Conservation (phyloP, 2,113 vertebrate species). For the Riparia riparia region DNA sequence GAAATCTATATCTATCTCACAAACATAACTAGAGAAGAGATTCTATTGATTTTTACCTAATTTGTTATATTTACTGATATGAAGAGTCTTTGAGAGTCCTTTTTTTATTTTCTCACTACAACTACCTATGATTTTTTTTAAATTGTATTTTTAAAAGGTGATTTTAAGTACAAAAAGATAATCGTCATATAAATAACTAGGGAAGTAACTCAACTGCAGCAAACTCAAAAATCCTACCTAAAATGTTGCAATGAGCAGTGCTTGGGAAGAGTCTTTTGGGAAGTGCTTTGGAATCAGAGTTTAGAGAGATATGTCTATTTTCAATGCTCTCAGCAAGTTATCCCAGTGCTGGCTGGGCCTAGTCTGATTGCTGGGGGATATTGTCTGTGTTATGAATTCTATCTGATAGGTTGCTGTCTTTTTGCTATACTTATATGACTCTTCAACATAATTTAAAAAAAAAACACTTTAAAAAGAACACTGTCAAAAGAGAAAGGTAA, state of each 20-base stretch:
- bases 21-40: neutral
- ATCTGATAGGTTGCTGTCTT: neutral
- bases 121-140: neutral
- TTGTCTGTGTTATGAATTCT: neutral
- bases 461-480: neutral
- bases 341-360: neutral
- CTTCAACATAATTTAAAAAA: neutral
- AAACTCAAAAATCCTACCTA: neutral
- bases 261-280: neutral
- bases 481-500: neutral
- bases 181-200: neutral
- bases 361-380: fast-evolving
- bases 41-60: conserved; percentile 14
- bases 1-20: conserved; percentile 4
- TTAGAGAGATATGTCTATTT: neutral
- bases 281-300: neutral
- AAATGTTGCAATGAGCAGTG: neutral
- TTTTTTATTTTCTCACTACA: neutral
- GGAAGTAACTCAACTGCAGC: neutral
- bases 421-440: neutral
- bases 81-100: neutral
- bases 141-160: neutral
- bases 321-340: neutral
- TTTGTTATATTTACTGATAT: neutral
- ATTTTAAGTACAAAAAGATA: neutral